These are phyloP conservation scores for Amphipoea oculea DNA, from an alignment of 2,888 invertebrate genomes.

Conservation along the genomic window DNA sequence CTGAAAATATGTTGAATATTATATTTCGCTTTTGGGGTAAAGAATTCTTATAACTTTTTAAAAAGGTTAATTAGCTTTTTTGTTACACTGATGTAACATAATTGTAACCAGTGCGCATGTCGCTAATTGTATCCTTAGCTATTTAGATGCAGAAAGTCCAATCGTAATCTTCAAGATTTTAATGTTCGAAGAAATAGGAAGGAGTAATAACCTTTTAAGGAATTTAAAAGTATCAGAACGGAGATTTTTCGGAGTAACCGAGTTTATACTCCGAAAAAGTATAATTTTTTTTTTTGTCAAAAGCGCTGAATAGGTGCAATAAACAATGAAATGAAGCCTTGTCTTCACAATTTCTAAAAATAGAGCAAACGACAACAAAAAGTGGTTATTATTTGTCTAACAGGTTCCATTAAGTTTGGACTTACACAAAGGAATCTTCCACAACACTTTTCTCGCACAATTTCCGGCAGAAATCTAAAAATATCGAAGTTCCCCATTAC, in stretches of 20 bases:
- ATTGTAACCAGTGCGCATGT: neutral
- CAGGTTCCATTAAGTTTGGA: constrained; percentile 43
- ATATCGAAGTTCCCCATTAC: constrained; percentile 51
- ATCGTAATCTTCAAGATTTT: neutral
- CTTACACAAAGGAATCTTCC: constrained; percentile 46
- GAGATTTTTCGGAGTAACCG: neutral
- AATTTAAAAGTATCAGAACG: neutral
- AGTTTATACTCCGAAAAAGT: neutral
- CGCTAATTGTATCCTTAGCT: neutral
- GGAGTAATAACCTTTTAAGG: neutral
- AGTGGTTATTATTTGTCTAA: constrained; percentile 45
- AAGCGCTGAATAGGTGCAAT: neutral
- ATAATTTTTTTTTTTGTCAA: neutral
- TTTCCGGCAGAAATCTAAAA: constrained; percentile 42
- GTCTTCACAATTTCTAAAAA: constrained; percentile 6
- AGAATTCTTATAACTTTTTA: constrained; percentile 12
- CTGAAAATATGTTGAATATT: constrained; percentile 25
- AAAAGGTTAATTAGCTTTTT: constrained; percentile 21
- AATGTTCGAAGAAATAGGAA: neutral
- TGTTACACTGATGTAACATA: neutral
- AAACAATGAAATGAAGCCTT: neutral
- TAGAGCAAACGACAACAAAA: constrained; percentile 18
- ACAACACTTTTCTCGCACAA: constrained; percentile 49
- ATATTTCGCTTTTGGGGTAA: constrained; percentile 24
- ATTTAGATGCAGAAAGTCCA: neutral